These are phyloP conservation scores for Montipora capricornis DNA, from an alignment of 64 coral and sea anemone species.

Conservation along the genomic window DNA sequence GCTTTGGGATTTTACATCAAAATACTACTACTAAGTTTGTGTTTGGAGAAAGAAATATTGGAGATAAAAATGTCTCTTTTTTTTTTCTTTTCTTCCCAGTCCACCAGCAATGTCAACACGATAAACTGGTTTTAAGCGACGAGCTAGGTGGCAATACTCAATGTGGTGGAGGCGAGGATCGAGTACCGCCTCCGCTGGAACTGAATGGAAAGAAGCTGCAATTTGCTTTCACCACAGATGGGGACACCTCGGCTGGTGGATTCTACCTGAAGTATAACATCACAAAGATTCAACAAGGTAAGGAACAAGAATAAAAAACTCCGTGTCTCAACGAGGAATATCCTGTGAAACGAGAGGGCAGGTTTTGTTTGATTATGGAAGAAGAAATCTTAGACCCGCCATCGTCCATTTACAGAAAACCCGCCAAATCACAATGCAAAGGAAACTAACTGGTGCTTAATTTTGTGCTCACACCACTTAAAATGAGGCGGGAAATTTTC, in stretches of 20 bases:
- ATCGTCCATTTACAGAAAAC: too few species aligned
- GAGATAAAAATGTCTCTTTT: background rate
- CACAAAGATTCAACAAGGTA: conserved; percentile 54
- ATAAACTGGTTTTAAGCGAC: conserved; percentile 48
- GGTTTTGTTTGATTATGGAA: too few species aligned
- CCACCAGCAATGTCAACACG: conserved; percentile 7
- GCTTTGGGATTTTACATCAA: too few species aligned
- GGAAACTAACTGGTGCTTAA: too few species aligned
- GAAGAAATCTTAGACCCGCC: too few species aligned
- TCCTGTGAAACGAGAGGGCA: background rate
- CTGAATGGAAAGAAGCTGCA: conserved; percentile 10
- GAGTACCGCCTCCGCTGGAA: conserved; percentile 2
- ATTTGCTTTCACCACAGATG: conserved; percentile 58
- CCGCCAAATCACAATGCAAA: too few species aligned
- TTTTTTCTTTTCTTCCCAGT: conserved; percentile 1
- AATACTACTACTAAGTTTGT: too few species aligned
- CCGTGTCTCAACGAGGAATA: background rate
- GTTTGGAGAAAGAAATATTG: too few species aligned
- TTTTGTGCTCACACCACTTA: too few species aligned
- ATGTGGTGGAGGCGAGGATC: conserved; percentile 34
- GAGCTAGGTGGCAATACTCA: background rate
- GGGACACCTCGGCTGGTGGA: background rate
- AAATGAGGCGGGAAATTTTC: too few species aligned
- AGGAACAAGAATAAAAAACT: background rate
- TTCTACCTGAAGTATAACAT: conserved; percentile 73